Conservation (phyloP, 92 coral and sea anemone species). For the Muricea muricata region DNA sequence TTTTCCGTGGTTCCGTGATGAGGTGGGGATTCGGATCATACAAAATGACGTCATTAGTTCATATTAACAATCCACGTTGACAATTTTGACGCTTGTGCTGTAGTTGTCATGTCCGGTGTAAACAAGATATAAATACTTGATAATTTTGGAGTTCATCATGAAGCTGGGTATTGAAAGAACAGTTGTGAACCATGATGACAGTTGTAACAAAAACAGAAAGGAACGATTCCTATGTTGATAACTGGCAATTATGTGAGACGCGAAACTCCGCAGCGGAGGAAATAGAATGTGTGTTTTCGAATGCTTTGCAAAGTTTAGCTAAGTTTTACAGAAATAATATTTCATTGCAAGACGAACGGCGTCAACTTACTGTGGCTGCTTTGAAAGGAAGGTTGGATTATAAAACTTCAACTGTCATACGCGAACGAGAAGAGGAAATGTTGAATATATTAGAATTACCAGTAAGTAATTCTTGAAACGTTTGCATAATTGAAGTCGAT, state of each 20-base stretch:
- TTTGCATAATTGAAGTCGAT: too few species aligned
- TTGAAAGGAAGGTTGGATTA: conserved; percentile 22
- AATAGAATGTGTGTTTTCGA: background rate
- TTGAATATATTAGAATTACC: conserved; percentile 30
- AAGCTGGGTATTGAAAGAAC: background rate
- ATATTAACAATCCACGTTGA: conserved; percentile 7
- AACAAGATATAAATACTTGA: conserved; percentile 2
- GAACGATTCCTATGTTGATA: background rate
- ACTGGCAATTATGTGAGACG: background rate
- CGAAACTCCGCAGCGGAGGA: background rate
- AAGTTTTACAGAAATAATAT: conserved; percentile 24
- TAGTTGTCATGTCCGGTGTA: conserved; percentile 21
- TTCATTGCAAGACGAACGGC: conserved; percentile 30
- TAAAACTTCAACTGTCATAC: conserved; percentile 28
- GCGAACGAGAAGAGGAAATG: conserved; percentile 23
- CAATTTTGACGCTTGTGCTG: conserved; percentile 17
- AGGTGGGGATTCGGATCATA: too few species aligned
- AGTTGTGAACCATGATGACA: conserved; percentile 18
- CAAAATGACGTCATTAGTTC: background rate
- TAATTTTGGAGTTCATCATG: conserved; percentile 7
- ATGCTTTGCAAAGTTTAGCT: background rate
- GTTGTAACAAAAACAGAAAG: background rate
- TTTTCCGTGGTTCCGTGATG: too few species aligned
- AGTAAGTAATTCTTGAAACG: conserved; percentile 21
- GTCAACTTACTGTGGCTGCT: conserved; percentile 32